phyloP scores from a whole-genome alignment of 2,797 vertebrate genomes.

The Uromys caudimaculatus region DNA sequence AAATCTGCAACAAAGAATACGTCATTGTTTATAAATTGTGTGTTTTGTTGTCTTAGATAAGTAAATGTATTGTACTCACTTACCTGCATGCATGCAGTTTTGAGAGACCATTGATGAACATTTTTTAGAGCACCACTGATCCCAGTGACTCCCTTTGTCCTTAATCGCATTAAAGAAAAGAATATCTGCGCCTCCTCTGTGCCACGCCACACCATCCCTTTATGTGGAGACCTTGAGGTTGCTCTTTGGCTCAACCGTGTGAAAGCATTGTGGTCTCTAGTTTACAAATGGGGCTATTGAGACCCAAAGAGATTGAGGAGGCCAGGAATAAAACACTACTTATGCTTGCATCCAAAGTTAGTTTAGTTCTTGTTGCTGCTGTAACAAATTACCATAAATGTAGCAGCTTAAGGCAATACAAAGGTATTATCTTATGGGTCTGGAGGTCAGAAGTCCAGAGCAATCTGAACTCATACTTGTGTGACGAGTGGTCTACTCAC shows the following conservation, averaged over 20 bases:
- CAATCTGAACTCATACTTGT: not conserved
- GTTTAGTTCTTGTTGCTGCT: constrained; percentile 31
- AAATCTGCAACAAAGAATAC: constrained; percentile 32
- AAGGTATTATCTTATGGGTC: constrained; percentile 26
- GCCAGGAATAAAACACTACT: constrained; percentile 31
- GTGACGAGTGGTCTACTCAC: not conserved
- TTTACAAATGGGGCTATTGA: constrained; percentile 34
- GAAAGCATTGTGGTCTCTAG: not conserved
- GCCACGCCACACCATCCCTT: not conserved
- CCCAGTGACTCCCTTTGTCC: constrained; percentile 12
- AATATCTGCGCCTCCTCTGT: constrained; percentile 2
- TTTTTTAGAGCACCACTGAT: constrained; percentile 10
- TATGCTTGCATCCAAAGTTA: constrained; percentile 17
- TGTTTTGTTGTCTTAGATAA: constrained; percentile 21
- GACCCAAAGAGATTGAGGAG: not conserved
- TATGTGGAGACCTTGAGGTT: not conserved
- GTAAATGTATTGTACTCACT: not conserved
- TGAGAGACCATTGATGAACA: constrained; percentile 22
- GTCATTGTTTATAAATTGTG: constrained; percentile 49
- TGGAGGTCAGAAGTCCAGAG: constrained; percentile 5
- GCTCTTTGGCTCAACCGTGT: constrained; percentile 28
- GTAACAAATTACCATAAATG: constrained; percentile 26
- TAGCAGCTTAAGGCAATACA: constrained; percentile 34
- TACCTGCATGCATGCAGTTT: not conserved
- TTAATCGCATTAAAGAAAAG: constrained; percentile 35